Evolutionary conservation across 2,797 vertebrate genomes (phyloP), one percentile per base, ranked within the genome.

Genomic region (Bradypus variegatus): DNA sequence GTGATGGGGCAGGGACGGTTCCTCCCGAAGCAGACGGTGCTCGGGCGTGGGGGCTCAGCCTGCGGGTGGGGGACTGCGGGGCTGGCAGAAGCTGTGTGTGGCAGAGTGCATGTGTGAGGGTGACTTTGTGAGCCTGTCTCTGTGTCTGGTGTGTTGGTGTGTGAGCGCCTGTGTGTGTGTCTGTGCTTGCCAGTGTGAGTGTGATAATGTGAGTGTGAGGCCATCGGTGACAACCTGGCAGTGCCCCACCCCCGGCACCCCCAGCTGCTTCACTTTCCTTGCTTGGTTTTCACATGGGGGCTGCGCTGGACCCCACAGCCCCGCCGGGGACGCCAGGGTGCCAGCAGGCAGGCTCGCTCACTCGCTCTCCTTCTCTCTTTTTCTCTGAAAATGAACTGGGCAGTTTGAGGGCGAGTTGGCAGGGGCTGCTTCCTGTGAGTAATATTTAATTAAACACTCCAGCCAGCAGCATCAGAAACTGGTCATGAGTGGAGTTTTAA

Each of bases 371-470:
- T 76, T 38, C 80, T 18, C 67, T 65, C 78, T 58, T 64, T 86
- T 89, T 94, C 80, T 93, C 86, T 93, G 86, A 91, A 92, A 86
- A 91, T 41, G 84, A 92, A 65, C 86, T 62, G n/a, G 41, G 53
- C n/a, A 27, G 81, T 91, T 88, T 82, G 72, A 92, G 91, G 95
- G 92, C 95, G 94, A 95, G 95, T 41, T 96, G 96, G 95, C 96
- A 94, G 86, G 85, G 73, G 89, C 90, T 76, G 94, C 91, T 96
- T 96, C 96, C 96, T 95, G 95, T 96, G 96, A 96, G 95, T 96
- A 96, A 96, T 93, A 92, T 91, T 96, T 96, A 96, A 96, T 95
- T 94, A 95, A 95, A 91, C 89, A 36, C 94, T 94, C 90, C 72
- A 92, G 94, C 89, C 89, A 4, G 90, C 45, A 95, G 94, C 94